Percentiles rank a stretch among this genome's conserved stretches.
Conservation (phyloP, 2,797 vertebrate genomes). For the Betta splendens region DNA sequence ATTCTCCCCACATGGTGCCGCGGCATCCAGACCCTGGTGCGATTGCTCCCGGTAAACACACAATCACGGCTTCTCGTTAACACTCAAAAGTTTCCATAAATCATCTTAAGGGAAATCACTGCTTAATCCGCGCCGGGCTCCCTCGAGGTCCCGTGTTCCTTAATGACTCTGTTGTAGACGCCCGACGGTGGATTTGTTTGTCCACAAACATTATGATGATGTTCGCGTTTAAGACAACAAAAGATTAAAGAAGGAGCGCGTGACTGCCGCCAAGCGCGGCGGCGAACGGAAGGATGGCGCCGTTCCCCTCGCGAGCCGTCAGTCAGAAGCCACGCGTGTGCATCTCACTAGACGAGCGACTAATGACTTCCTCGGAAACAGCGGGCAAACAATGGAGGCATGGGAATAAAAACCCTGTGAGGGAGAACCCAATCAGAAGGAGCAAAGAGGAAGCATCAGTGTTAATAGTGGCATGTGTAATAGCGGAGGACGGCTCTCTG, state of each 20-base stretch:
- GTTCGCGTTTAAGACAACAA: conserved; percentile 21
- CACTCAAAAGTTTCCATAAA: conserved; percentile 57
- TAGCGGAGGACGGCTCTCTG: conserved; percentile 18
- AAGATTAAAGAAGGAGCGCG: conserved; percentile 34
- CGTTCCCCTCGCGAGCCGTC: conserved; percentile 23
- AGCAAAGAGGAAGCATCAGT: conserved; percentile 18
- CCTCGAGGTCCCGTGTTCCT: conserved; percentile 28
- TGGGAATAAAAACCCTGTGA: conserved; percentile 13
- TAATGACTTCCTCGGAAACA: conserved; percentile 18
- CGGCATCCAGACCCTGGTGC: conserved; percentile 44
- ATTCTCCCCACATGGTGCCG: conserved; percentile 61
- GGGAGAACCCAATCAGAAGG: conserved; percentile 29
- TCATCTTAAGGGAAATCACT: conserved; percentile 41
- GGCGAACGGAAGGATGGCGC: conserved; percentile 11
- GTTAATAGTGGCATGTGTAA: conserved; percentile 32
- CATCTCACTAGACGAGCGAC: conserved; percentile 14
- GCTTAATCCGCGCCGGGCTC: conserved; percentile 34
- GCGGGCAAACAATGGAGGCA: not conserved
- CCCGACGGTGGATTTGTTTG: conserved; percentile 49
- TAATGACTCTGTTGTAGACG: conserved; percentile 35
- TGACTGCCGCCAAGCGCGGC: conserved; percentile 49
- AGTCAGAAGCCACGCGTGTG: conserved; percentile 34
- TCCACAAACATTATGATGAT: conserved; percentile 46
- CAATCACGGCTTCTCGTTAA: conserved; percentile 59
- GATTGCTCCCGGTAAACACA: conserved; percentile 53